Percentiles rank a stretch among this genome's conserved stretches.
Evolutionary conservation across 2,797 vertebrate genomes (phyloP).

Genomic region (Hylomyscus alleni): DNA sequence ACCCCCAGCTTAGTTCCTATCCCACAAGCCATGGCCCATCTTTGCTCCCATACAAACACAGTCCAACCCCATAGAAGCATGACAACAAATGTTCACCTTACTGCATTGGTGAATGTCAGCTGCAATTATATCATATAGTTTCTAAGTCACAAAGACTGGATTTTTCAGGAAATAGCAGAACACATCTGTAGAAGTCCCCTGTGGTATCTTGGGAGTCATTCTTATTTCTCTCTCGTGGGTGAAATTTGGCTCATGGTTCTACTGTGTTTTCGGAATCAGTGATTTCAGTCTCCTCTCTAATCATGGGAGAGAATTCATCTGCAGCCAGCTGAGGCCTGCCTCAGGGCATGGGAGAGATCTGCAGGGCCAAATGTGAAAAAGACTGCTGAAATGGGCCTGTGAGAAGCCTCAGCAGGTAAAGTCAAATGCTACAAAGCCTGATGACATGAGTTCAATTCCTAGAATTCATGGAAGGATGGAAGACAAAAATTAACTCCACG

Average conservation of each 20-base stretch:
- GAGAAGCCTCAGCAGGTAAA: neutral
- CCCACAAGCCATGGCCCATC: neutral
- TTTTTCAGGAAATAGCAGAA: conserved; percentile 56
- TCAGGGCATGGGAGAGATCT: neutral
- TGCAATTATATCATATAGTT: conserved; percentile 17
- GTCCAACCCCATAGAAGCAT: neutral
- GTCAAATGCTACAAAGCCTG: neutral
- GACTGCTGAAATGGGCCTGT: too few species aligned
- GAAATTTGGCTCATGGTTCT: conserved; percentile 71
- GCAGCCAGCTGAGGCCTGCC: conserved; percentile 29
- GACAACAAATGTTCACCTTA: neutral
- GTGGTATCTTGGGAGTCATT: conserved; percentile 55
- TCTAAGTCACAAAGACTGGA: conserved; percentile 46
- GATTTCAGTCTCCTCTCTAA: conserved; percentile 57
- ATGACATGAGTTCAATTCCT: neutral
- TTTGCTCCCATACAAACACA: neutral
- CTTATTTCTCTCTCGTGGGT: conserved; percentile 71
- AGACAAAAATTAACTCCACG: neutral
- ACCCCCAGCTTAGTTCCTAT: conserved; percentile 7
- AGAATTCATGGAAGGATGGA: neutral
- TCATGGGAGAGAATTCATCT: conserved; percentile 41
- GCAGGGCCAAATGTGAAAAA: neutral
- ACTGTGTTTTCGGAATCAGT: conserved; percentile 71
- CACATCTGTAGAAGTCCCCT: conserved; percentile 57
- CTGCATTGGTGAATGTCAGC: conserved; percentile 3